phyloP scores from a whole-genome alignment of 1,140 invertebrate genomes.

The Zaprionus capensis region DNA sequence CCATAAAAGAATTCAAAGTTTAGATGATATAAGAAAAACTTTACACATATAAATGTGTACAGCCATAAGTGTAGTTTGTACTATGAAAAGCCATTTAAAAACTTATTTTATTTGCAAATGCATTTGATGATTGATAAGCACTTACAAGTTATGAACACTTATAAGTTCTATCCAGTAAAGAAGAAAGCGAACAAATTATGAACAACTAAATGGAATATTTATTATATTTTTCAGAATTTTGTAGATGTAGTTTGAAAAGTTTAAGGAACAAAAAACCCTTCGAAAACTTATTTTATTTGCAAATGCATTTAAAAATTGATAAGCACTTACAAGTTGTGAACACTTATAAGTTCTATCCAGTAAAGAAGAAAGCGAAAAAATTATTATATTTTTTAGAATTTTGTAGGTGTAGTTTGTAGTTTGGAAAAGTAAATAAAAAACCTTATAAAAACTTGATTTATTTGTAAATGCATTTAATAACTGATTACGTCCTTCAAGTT shows the following conservation, averaged over 20 bases:
- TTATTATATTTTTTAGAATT: neutral
- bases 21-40: neutral
- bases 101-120: neutral
- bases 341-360: neutral
- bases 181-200: neutral
- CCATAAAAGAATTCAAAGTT: neutral
- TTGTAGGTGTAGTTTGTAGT: no score
- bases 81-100: neutral
- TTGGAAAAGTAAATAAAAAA: no score
- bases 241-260: no score
- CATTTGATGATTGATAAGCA: neutral
- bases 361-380: neutral
- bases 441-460: no score
- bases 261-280: no score
- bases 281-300: no score
- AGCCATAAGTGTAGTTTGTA: neutral
- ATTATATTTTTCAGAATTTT: neutral
- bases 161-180: neutral
- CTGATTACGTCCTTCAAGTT: no score
- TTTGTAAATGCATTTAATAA: no score
- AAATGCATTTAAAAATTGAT: neutral
- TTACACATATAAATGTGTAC: neutral
- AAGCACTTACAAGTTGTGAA: neutral
- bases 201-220: neutral
- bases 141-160: neutral